Evolutionary conservation across 2,797 vertebrate genomes (phyloP).

Genomic region (Cossypha niveicapilla): DNA sequence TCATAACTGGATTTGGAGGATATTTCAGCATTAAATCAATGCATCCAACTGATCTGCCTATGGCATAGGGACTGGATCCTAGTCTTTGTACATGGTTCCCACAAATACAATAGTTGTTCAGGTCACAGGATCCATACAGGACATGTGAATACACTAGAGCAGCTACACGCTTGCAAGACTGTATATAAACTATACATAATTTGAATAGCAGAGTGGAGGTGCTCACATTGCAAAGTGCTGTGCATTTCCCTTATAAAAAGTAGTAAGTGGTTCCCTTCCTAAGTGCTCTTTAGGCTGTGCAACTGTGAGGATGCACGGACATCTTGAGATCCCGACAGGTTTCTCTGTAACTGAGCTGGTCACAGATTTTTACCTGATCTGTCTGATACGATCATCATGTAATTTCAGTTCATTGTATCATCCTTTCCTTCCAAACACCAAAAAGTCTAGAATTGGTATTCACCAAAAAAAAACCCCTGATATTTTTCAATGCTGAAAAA

Average conservation of each 20-base stretch:
- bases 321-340: background rate
- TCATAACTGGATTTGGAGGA: background rate
- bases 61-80: background rate
- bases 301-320: background rate
- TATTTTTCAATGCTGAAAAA: background rate
- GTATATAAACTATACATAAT: background rate
- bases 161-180: background rate
- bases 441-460: background rate
- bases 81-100: background rate
- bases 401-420: background rate
- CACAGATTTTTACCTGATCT: background rate
- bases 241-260: background rate
- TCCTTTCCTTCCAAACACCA: background rate
- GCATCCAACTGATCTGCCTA: background rate
- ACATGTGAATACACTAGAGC: background rate
- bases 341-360: background rate
- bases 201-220: background rate
- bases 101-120: background rate
- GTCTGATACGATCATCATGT: background rate
- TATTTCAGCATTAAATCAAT: background rate
- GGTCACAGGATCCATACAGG: background rate
- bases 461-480: accelerated
- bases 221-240: background rate
- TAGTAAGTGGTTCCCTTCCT: background rate
- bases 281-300: background rate